phyloP scores from a whole-genome alignment of 64 coral and sea anemone species.

The Porites lutea region DNA sequence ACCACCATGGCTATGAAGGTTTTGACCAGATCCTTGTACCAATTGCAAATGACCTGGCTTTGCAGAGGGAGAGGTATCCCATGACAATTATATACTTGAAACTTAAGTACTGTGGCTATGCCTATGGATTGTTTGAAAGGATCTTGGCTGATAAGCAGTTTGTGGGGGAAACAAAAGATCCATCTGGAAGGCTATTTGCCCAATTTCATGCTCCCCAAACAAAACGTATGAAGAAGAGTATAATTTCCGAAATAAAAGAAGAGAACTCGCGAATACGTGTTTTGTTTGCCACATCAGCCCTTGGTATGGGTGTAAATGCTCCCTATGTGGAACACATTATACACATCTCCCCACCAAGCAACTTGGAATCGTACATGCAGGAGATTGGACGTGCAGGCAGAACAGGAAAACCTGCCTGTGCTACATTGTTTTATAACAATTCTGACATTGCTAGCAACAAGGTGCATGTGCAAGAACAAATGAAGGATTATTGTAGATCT shows the following conservation, averaged over 20 bases:
- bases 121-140: slow-evolving; percentile 67
- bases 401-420: no score
- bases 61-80: slow-evolving; percentile 47
- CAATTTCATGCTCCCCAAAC: slow-evolving; percentile 74
- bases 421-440: no score
- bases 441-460: neutral
- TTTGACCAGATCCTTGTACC: slow-evolving; percentile 23
- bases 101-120: slow-evolving; percentile 76
- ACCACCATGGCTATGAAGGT: slow-evolving; percentile 15
- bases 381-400: slow-evolving; percentile 69
- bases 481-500: neutral
- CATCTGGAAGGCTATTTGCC: slow-evolving; percentile 67
- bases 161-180: slow-evolving; percentile 48
- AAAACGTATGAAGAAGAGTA: slow-evolving; percentile 55
- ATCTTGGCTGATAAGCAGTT: slow-evolving; percentile 46
- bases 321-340: slow-evolving; percentile 55
- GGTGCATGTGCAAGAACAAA: neutral
- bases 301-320: slow-evolving; percentile 74
- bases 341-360: slow-evolving; percentile 45
- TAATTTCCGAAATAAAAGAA: slow-evolving; percentile 59
- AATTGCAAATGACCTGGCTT: slow-evolving; percentile 17
- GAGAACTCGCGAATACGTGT: slow-evolving; percentile 50
- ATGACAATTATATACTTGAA: slow-evolving; percentile 59
- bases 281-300: neutral
- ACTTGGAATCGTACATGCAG: slow-evolving; percentile 71